phyloP scores from a whole-genome alignment of 2,113 vertebrate species.

The Mandrillus leucophaeus region DNA sequence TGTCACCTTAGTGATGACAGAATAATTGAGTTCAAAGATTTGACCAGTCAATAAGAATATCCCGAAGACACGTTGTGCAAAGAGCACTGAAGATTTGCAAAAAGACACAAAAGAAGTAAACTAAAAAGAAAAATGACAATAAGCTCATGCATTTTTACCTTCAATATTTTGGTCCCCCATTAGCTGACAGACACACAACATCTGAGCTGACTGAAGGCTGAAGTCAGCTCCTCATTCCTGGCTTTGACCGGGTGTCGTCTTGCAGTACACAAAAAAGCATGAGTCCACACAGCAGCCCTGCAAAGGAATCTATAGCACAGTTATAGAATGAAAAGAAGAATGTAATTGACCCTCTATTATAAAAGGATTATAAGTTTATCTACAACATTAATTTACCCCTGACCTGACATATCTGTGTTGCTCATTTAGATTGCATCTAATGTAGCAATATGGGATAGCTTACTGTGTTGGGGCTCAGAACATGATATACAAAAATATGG shows the following conservation, averaged over 20 bases:
- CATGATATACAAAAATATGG: not conserved
- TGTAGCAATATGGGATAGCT: not conserved
- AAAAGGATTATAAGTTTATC: not conserved
- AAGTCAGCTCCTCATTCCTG: not conserved
- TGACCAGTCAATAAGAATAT: not conserved
- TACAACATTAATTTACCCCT: not conserved
- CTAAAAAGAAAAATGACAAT: not conserved
- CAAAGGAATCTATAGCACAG: not conserved
- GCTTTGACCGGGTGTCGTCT: not conserved
- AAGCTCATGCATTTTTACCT: not conserved
- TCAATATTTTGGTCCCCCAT: not conserved
- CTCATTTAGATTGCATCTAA: not conserved
- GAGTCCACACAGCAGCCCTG: not conserved
- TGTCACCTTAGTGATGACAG: not conserved
- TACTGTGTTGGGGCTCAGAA: not conserved
- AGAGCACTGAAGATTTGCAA: not conserved
- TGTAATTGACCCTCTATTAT: not conserved
- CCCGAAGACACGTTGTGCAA: not conserved
- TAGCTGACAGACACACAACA: not conserved
- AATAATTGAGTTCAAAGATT: slow-evolving; percentile 26
- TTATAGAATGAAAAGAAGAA: not conserved
- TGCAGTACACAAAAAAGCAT: not conserved
- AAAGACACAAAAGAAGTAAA: not conserved
- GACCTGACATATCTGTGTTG: not conserved
- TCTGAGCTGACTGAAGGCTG: not conserved